phyloP scores from a whole-genome alignment of 2,113 vertebrate genomes.

The Calidris pygmaea region DNA sequence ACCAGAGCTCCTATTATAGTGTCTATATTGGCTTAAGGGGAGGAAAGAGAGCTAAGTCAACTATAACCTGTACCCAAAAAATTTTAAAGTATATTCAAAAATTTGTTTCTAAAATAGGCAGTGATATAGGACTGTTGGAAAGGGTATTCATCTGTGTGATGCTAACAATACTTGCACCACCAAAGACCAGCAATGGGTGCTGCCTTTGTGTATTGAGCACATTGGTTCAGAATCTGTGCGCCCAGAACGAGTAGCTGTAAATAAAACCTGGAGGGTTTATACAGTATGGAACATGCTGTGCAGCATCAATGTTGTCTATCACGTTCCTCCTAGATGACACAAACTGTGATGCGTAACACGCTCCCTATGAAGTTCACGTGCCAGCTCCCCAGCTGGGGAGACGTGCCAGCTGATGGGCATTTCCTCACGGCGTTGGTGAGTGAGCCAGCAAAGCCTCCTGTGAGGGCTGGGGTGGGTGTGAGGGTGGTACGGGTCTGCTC shows the following conservation, averaged over 20 bases:
- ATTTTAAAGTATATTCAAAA: neutral
- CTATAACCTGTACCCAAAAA: neutral
- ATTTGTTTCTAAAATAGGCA: neutral
- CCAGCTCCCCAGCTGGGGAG: neutral
- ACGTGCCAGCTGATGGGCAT: neutral
- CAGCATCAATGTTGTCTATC: neutral
- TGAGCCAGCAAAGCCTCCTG: neutral
- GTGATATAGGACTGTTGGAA: neutral
- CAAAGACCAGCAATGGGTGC: neutral
- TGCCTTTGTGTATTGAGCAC: neutral
- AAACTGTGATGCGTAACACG: rapidly evolving
- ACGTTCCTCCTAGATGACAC: neutral
- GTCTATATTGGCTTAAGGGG: neutral
- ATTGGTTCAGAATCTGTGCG: neutral
- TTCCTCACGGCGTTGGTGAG: neutral
- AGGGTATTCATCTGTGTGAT: neutral
- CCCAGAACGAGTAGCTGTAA: neutral
- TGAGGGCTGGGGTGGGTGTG: too few species aligned
- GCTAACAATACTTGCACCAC: neutral
- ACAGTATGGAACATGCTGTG: too few species aligned
- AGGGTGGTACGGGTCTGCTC: neutral
- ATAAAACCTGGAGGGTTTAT: neutral
- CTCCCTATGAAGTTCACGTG: neutral
- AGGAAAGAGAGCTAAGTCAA: neutral
- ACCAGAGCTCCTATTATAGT: neutral